Evolutionary conservation across 2,797 vertebrate genomes (phyloP), one percentile per base, ranked within the genome.

Genomic region (Mormyrus hasselquistii): DNA sequence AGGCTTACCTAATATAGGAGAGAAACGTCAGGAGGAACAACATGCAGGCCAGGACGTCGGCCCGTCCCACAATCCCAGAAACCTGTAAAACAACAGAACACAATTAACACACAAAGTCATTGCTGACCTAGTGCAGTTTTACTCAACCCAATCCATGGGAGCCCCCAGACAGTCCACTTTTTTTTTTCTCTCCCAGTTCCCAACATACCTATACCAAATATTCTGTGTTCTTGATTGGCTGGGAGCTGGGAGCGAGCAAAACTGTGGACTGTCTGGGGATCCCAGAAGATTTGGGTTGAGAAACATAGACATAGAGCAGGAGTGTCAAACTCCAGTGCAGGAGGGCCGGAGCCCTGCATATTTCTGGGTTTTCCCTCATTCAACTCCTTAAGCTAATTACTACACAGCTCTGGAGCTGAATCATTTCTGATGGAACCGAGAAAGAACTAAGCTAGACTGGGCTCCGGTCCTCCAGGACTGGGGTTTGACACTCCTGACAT

Each of bases 41-140:
- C 89, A 99, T 93, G 91, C 98, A 97, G 1, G 98, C 97, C 82
- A 99, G 92, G 89, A 99, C 97, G 2, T 99, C 98, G 0, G 98
- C 98, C 94, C 98, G 96, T 91, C 98, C 98, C 69, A 99, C 98
- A 57, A 99, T 97, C 44, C 98, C 98, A 90, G 98, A 97, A 92
- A 99, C 98, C 98, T 99, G 85, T 87, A 38, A 57, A 59, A 87
- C 55, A 53, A 86, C 12, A 86, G n/a, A 87, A 50, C 16, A 50
- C n/a, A 84, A 83, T 84, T 84, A 49, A 25, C 44, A 84, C 47
- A 53, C 10, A 52, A 52, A 85, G 25, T 29, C 25, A 50, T 29
- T 47, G 22, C 22, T 25, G 47, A 34, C 10, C 14, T 0, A 69
- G 9, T 4, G 9, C 62, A 34, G 25, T 12, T 29, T 34, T 34